A percentile compares a stretch with the other conserved stretches of the same genome.
Conservation (phyloP, 2,797 vertebrate species). For the Pempheris klunzingeri region DNA sequence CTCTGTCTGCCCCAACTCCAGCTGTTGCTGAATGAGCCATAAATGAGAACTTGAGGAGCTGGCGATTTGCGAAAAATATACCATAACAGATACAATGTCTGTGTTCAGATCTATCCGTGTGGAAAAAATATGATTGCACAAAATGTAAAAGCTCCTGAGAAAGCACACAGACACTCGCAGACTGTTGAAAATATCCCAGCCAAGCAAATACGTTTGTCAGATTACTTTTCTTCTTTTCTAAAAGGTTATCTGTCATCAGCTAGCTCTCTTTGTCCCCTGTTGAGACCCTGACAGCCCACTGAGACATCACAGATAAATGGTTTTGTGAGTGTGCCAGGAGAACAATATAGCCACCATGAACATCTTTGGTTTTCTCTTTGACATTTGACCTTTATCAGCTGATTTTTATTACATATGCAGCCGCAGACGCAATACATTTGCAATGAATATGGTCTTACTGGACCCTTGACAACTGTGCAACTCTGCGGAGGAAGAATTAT, state of each 20-base stretch:
- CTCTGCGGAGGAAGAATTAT: constrained; percentile 43
- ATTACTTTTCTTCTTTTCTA: constrained; percentile 47
- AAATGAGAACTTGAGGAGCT: constrained; percentile 31
- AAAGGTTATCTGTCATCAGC: constrained; percentile 72
- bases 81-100: constrained; percentile 18
- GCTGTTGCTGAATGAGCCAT: constrained; percentile 32
- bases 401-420: constrained; percentile 41
- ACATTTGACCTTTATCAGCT: constrained; percentile 56
- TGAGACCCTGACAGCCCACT: constrained; percentile 40
- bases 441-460: constrained; percentile 3
- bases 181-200: constrained; percentile 24
- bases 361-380: constrained; percentile 32
- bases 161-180: constrained; percentile 6
- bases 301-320: constrained; percentile 47
- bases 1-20: constrained; percentile 30
- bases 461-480: constrained; percentile 22
- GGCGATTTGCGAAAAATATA: constrained; percentile 34
- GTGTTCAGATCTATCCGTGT: constrained; percentile 19
- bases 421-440: constrained; percentile 15
- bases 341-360: background rate
- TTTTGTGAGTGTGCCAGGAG: constrained; percentile 23
- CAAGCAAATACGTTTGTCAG: constrained; percentile 35
- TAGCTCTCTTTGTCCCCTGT: constrained; percentile 35
- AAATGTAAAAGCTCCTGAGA: constrained; percentile 20
- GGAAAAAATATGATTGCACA: constrained; percentile 21